Evolutionary conservation across 1,140 invertebrate species (phyloP).

Genomic region (Heliothis virescens): DNA sequence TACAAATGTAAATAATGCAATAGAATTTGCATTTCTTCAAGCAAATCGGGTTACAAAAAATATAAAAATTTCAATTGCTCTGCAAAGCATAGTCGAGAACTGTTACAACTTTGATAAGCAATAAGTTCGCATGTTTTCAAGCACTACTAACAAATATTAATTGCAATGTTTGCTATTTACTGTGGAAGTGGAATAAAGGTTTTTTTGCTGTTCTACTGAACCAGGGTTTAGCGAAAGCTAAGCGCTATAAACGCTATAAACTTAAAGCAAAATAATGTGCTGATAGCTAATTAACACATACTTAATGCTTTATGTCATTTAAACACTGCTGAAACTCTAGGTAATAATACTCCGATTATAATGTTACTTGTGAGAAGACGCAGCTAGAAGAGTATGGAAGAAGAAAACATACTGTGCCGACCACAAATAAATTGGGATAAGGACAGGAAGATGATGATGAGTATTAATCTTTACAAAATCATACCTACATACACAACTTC

Average conservation of each 20-base stretch:
- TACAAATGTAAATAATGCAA: slow-evolving; percentile 29
- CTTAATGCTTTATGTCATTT: no score
- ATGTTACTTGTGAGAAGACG: no score
- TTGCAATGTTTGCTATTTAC: slow-evolving; percentile 38
- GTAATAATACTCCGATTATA: no score
- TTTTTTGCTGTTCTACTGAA: slow-evolving; percentile 1
- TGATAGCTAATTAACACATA: no score
- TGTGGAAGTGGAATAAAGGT: background rate
- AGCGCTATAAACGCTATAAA: background rate
- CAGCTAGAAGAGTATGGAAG: no score
- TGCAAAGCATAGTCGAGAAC: background rate
- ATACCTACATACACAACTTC: no score
- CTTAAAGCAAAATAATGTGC: no score
- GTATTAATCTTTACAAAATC: no score
- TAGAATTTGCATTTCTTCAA: slow-evolving; percentile 14
- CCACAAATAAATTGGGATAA: no score
- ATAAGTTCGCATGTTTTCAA: slow-evolving; percentile 31
- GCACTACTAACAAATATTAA: slow-evolving; percentile 36
- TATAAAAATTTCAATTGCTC: slow-evolving; percentile 10
- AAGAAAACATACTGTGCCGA: no score
- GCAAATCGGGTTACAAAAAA: slow-evolving; percentile 3
- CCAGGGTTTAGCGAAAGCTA: background rate
- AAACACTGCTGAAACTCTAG: no score
- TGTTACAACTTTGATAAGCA: slow-evolving; percentile 22
- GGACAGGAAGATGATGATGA: no score